Evolutionary conservation across 2,888 invertebrate species (phyloP), one percentile per base, ranked within the genome.

Genomic region (Rhagophthalmus giganteus): DNA sequence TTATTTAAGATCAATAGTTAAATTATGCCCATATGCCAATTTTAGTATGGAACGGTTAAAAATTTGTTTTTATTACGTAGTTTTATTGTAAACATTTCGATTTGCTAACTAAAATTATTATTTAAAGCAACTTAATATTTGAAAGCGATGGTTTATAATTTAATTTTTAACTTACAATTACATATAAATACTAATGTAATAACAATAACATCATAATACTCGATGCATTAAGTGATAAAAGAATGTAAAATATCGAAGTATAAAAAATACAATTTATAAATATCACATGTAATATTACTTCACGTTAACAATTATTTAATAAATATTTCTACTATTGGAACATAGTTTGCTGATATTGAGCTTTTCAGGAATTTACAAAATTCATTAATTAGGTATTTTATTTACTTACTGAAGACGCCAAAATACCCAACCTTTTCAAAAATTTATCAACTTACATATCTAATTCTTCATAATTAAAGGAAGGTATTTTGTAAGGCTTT

Each of bases 401-500:
- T n/a, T n/a, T n/a, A n/a, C n/a, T n/a, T n/a, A n/a, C n/a, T n/a
- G n/a, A n/a, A n/a, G n/a, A n/a, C n/a, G n/a, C n/a, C n/a, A n/a
- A n/a, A n/a, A n/a, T n/a, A n/a, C n/a, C n/a, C n/a, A n/a, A n/a
- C n/a, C n/a, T n/a, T n/a, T n/a, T n/a, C n/a, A n/a, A n/a, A n/a
- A 16, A 9, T 16, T 7, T 11, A 9, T 34, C 10, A 34, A 20
- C 20, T 53, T 41, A 52, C 11, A 38, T 24, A n/a, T 42, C 42
- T 37, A 42, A 37, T 37, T 49, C 49, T 10, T 44, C 45, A 14
- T 59, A 62, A 10, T 57, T 60, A 37, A 56, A 58, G 2, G 59
- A 30, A 5, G 62, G 60, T 8, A 62, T 40, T 35, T 49, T 54
- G 30, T 53, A 61, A 2, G 57, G 58, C 39, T 47, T 54, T 20